Evolutionary conservation across 2,888 invertebrate genomes (phyloP).

Genomic region (Halocaridina rubra): DNA sequence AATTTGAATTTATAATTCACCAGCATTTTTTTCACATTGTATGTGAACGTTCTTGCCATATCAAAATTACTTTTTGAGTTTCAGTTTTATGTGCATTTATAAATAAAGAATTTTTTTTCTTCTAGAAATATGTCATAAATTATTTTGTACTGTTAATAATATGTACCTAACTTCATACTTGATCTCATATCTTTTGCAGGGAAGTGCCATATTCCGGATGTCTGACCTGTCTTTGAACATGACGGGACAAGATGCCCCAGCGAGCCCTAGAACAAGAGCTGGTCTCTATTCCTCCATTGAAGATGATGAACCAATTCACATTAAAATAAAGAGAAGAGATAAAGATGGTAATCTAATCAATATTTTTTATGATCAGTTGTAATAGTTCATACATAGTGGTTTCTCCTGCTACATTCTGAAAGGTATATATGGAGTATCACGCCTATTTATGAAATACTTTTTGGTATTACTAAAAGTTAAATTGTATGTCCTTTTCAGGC

Average conservation of each 20-base stretch:
- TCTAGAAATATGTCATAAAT: too few species aligned
- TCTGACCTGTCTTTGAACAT: constrained; percentile 36
- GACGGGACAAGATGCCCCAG: neutral
- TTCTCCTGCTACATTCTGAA: too few species aligned
- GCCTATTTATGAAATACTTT: too few species aligned
- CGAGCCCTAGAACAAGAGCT: constrained; percentile 18
- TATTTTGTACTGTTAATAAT: neutral
- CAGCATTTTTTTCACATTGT: neutral
- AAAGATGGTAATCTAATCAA: constrained; percentile 17
- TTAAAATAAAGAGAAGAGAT: constrained; percentile 51
- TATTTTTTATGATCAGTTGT: neutral
- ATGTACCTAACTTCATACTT: neutral
- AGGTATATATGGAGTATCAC: too few species aligned
- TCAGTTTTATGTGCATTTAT: neutral
- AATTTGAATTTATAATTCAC: neutral
- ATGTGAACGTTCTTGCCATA: neutral
- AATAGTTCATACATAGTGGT: too few species aligned
- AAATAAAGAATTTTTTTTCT: neutral
- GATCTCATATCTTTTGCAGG: constrained; percentile 5
- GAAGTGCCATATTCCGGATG: constrained; percentile 51
- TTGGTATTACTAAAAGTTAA: too few species aligned
- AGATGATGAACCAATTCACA: constrained; percentile 46
- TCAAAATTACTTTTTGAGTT: neutral
- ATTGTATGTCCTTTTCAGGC: neutral
- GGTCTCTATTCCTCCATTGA: constrained; percentile 13